phyloP scores from a whole-genome alignment of 2,113 vertebrate genomes.

The Nothobranchius kuhntae region DNA sequence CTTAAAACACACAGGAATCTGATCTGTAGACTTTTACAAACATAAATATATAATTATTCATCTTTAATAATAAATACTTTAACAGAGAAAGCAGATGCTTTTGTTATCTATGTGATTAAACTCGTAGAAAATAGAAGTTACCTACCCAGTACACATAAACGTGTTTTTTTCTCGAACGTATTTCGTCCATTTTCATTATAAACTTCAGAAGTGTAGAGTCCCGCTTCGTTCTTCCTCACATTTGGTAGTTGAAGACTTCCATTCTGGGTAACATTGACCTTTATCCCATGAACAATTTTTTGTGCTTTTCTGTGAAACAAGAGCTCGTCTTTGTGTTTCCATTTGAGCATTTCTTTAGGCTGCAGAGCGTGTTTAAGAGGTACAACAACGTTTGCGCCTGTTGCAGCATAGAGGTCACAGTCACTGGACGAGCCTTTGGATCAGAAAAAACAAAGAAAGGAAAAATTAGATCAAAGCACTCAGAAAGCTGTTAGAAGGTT shows the following conservation, averaged over 20 bases:
- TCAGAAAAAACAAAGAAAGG: background rate
- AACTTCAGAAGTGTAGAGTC: accelerated
- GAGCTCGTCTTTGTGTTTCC: accelerated
- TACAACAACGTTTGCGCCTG: accelerated
- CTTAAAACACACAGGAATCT: background rate
- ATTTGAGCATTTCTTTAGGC: accelerated
- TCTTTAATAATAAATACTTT: too few relatives aligned
- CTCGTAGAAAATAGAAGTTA: background rate
- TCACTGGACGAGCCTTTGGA: accelerated
- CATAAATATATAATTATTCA: too few relatives aligned
- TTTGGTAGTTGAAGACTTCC: constrained; percentile 24
- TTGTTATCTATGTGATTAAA: background rate
- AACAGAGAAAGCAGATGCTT: too few relatives aligned
- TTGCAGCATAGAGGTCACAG: accelerated
- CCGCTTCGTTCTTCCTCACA: accelerated
- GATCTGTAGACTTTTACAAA: background rate
- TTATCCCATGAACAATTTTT: too few relatives aligned
- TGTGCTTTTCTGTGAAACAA: too few relatives aligned
- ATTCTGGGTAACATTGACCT: background rate
- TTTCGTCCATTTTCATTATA: accelerated
- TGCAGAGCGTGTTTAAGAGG: accelerated
- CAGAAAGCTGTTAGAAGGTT: too few relatives aligned
- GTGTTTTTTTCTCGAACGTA: accelerated
- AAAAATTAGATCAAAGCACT: too few relatives aligned
- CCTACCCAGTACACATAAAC: constrained; percentile 24